Percentiles rank a stretch among this genome's conserved stretches.
Evolutionary conservation across 2,113 vertebrate genomes (phyloP).

Genomic region (Chrysemys picta): DNA sequence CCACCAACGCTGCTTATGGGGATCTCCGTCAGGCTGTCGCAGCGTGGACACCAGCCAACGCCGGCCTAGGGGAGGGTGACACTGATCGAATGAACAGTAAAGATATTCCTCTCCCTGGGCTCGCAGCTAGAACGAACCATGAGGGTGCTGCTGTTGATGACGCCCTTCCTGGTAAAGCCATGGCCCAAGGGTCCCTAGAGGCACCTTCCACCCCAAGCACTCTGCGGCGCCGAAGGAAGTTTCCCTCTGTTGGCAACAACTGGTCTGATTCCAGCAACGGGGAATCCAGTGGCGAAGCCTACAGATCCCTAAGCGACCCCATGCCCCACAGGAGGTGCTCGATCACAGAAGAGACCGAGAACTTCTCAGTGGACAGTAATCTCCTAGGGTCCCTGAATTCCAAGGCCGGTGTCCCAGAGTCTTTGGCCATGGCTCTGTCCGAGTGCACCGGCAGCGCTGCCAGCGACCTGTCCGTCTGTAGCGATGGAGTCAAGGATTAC

Average conservation of each 20-base stretch:
- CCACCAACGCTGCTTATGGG: slow-evolving; percentile 70
- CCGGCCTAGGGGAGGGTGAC: slow-evolving; percentile 23
- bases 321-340: slow-evolving; percentile 91
- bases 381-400: slow-evolving; percentile 88
- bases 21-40: slow-evolving; percentile 80
- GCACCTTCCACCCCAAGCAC: slow-evolving; percentile 86
- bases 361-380: slow-evolving; percentile 96
- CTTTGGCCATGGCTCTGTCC: slow-evolving; percentile 67
- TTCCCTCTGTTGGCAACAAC: slow-evolving; percentile 83
- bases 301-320: slow-evolving; percentile 95
- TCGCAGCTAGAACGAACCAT: slow-evolving; percentile 56
- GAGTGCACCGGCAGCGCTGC: slow-evolving; percentile 88
- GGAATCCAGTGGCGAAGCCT: slow-evolving; percentile 82
- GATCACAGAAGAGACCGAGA: slow-evolving; percentile 83
- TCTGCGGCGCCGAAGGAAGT: slow-evolving; percentile 89
- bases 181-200: slow-evolving; percentile 75
- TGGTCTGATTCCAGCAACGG: slow-evolving; percentile 85
- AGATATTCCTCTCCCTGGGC: not conserved
- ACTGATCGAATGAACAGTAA: slow-evolving; percentile 13
- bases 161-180: slow-evolving; percentile 65
- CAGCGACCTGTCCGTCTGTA: slow-evolving; percentile 93
- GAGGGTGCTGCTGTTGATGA: slow-evolving; percentile 65
- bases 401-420: slow-evolving; percentile 81
- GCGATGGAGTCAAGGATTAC: slow-evolving; percentile 89
- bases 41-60: slow-evolving; percentile 77